phyloP scores from a whole-genome alignment of 1,140 invertebrate genomes.

The Zaprionus tsacasi region DNA sequence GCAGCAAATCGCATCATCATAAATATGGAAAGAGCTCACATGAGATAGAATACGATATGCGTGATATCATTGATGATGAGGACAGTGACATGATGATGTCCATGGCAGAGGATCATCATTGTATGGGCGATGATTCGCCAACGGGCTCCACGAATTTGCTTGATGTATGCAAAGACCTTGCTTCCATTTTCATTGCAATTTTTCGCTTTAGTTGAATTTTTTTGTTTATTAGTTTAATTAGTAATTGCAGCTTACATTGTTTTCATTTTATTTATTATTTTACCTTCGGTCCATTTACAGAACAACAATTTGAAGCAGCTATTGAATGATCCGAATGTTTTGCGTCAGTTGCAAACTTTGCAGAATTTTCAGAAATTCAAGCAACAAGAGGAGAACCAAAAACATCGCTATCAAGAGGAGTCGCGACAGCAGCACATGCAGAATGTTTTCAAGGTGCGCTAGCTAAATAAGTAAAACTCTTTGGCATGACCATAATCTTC shows the following conservation, averaged over 20 bases:
- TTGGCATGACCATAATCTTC: neutral
- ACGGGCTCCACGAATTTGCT: constrained; percentile 67
- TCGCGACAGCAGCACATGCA: constrained; percentile 92
- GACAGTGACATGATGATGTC: constrained; percentile 58
- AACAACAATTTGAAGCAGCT: constrained; percentile 84
- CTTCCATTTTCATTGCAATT: neutral
- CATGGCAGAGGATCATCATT: constrained; percentile 72
- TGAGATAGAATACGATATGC: constrained; percentile 70
- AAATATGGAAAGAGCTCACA: constrained; percentile 72
- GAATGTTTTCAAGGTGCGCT: constrained; percentile 74
- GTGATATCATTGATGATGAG: constrained; percentile 68
- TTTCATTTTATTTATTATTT: constrained; percentile 14
- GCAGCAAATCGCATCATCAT: constrained; percentile 69
- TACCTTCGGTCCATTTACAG: constrained; percentile 42
- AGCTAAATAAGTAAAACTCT: neutral
- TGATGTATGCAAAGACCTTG: constrained; percentile 54
- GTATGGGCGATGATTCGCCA: constrained; percentile 70
- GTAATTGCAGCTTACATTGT: neutral
- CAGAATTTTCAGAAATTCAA: constrained; percentile 87
- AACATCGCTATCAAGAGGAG: constrained; percentile 90
- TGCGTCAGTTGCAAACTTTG: constrained; percentile 87
- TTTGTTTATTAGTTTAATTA: constrained; percentile 15
- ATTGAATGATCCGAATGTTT: constrained; percentile 88
- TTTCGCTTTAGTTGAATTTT: constrained; percentile 32
- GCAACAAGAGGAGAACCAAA: constrained; percentile 88